Evolutionary conservation across 1,140 invertebrate genomes (phyloP).

Genomic region (Ips nitidus): DNA sequence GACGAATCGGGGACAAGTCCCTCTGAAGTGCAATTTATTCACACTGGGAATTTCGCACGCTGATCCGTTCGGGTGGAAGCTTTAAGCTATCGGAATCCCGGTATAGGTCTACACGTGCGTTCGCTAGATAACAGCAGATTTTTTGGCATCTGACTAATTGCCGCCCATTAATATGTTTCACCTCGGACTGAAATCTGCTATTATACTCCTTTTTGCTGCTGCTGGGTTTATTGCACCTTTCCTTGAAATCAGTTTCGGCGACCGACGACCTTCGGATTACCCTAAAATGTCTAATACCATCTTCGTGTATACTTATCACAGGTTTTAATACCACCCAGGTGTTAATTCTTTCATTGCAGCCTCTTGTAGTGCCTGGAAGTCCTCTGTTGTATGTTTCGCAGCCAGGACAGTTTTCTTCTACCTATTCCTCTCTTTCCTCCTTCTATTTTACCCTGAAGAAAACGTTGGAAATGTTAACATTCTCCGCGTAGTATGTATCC

Average conservation of each 20-base stretch:
- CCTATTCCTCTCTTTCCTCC: too few species aligned
- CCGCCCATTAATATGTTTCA: slow-evolving; percentile 48
- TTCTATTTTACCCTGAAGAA: too few species aligned
- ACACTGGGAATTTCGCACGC: slow-evolving; percentile 37
- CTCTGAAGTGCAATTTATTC: slow-evolving; percentile 38
- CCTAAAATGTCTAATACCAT: too few species aligned
- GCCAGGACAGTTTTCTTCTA: too few species aligned
- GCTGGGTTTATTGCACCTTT: slow-evolving; percentile 32
- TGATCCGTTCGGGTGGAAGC: slow-evolving; percentile 28
- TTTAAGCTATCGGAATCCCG: slow-evolving; percentile 32
- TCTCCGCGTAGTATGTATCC: too few species aligned
- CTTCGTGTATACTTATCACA: too few species aligned
- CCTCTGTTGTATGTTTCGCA: too few species aligned
- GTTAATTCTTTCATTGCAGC: too few species aligned
- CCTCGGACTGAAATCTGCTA: slow-evolving; percentile 37
- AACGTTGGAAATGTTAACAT: too few species aligned
- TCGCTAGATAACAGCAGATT: slow-evolving; percentile 42
- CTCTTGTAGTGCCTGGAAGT: too few species aligned
- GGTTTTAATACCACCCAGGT: too few species aligned
- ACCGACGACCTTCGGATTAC: too few species aligned
- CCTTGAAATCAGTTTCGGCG: neutral
- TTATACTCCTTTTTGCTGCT: slow-evolving; percentile 34
- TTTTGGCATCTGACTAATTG: slow-evolving; percentile 48
- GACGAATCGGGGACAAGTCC: slow-evolving; percentile 39
- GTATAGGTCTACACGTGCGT: slow-evolving; percentile 43